phyloP scores from a whole-genome alignment of 2,888 invertebrate species.

The Notocelia uddmanniana region DNA sequence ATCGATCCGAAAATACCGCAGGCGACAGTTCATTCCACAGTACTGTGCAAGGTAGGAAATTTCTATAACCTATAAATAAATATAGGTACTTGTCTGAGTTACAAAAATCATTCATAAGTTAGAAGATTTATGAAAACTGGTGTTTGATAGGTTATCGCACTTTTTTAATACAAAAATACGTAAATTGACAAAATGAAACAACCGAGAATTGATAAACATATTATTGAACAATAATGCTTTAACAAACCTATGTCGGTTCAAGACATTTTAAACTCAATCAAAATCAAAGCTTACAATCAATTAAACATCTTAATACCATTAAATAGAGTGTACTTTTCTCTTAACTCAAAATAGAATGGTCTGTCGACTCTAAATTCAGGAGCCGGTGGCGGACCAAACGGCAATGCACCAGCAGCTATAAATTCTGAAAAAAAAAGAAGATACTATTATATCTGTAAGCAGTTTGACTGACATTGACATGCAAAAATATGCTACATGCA shows the following conservation, averaged over 20 bases:
- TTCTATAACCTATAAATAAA: too few species aligned
- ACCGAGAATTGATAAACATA: not conserved
- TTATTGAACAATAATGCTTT: not conserved
- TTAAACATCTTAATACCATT: conserved; percentile 35
- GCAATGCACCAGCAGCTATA: not conserved
- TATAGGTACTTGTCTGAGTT: too few species aligned
- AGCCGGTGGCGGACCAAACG: not conserved
- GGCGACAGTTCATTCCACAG: too few species aligned
- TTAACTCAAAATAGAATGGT: conserved; percentile 47
- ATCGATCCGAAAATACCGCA: too few species aligned
- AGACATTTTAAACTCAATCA: too few species aligned
- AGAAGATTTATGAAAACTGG: too few species aligned
- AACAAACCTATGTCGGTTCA: too few species aligned
- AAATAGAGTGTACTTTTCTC: conserved; percentile 35
- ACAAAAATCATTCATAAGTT: too few species aligned
- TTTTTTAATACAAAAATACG: too few species aligned
- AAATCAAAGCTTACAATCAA: not conserved
- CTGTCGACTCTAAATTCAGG: conserved; percentile 3
- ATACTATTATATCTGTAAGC: not conserved
- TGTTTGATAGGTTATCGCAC: too few species aligned
- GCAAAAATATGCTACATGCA: not conserved
- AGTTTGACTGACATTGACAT: not conserved
- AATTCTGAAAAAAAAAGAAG: not conserved
- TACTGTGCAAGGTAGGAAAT: too few species aligned
- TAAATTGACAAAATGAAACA: not conserved